Percentiles rank a stretch among this genome's conserved stretches.
phyloP scores from a whole-genome alignment of 1,140 invertebrate species.

The Magallana ariakensis region DNA sequence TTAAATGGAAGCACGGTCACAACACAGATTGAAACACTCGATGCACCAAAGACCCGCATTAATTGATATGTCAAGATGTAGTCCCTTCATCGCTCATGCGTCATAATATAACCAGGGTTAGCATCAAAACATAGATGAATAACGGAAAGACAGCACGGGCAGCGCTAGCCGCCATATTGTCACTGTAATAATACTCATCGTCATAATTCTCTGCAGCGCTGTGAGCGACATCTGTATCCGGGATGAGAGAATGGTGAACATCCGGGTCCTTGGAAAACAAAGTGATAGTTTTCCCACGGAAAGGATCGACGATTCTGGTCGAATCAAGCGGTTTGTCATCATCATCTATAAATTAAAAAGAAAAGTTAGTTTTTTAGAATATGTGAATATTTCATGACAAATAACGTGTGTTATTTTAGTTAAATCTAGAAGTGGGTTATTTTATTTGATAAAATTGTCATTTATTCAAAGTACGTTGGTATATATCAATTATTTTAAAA shows the following conservation, averaged over 20 bases:
- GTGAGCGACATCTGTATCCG: not conserved
- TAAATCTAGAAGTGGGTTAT: too few species aligned
- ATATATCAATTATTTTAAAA: too few species aligned
- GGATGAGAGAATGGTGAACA: not conserved
- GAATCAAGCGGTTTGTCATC: not conserved
- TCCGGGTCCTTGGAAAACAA: slow-evolving; percentile 27
- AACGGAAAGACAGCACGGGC: not conserved
- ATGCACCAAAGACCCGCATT: too few species aligned
- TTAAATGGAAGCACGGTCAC: too few species aligned
- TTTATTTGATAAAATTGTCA: too few species aligned
- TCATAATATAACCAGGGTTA: not conserved
- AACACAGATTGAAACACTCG: too few species aligned
- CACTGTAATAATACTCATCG: not conserved
- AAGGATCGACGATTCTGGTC: slow-evolving; percentile 39
- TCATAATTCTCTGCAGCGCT: not conserved
- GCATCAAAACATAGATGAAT: not conserved
- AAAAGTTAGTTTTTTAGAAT: not conserved
- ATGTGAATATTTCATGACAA: too few species aligned
- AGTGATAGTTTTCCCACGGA: slow-evolving; percentile 41
- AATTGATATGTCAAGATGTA: too few species aligned
- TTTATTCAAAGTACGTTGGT: too few species aligned
- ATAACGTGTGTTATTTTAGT: too few species aligned
- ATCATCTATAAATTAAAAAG: slow-evolving; percentile 42
- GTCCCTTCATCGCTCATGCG: not conserved
- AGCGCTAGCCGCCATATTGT: not conserved